phyloP scores from a whole-genome alignment of 2,797 vertebrate genomes.

The Psittacula derbiana region DNA sequence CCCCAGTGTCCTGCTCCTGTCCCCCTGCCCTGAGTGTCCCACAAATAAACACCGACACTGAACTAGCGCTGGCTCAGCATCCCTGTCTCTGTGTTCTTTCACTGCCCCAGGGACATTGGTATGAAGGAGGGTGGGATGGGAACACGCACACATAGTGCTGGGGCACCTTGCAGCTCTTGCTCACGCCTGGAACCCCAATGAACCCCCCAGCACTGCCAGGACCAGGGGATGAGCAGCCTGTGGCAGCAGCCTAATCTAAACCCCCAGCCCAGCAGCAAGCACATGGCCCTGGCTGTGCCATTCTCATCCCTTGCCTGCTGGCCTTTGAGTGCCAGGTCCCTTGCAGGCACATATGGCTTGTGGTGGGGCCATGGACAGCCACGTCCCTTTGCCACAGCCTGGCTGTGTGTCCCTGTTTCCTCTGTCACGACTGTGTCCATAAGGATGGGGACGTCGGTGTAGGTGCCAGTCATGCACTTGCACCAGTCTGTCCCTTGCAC shows the following conservation, averaged over 20 bases:
- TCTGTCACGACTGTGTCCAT: neutral
- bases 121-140: neutral
- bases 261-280: accelerated
- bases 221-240: neutral
- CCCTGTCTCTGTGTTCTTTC: conserved; percentile 48
- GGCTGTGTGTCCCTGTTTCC: neutral
- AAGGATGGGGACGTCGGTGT: accelerated
- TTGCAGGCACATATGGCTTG: neutral
- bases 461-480: neutral
- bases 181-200: accelerated
- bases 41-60: conserved; percentile 51
- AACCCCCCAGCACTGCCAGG: neutral
- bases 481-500: neutral
- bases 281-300: neutral
- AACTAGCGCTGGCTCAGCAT: conserved; percentile 49
- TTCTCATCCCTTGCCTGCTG: accelerated
- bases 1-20: neutral
- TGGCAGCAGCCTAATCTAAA: neutral
- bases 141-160: neutral
- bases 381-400: neutral
- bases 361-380: neutral
- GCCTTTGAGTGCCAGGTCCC: neutral
- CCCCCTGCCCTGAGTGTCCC: neutral
- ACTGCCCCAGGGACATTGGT: accelerated
- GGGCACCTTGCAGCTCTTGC: neutral